Percentiles rank a stretch among this genome's conserved stretches.
These are phyloP conservation scores for Porites rus DNA, from an alignment of 92 coral and sea anemone species.

Conservation along the genomic window DNA sequence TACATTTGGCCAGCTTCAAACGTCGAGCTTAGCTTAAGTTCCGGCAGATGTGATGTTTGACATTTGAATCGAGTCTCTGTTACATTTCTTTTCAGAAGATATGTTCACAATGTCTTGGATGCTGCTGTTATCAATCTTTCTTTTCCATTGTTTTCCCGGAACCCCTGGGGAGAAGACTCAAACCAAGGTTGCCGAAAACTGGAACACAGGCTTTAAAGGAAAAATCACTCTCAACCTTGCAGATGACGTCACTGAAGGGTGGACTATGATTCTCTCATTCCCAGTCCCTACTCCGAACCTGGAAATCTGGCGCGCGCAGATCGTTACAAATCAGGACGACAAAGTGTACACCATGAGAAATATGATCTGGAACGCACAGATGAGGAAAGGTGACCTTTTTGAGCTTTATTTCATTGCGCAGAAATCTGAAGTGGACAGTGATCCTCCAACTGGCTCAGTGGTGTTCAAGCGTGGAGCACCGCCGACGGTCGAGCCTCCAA, in stretches of 20 bases:
- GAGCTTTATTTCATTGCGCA: constrained; percentile 7
- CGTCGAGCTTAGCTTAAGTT: no score
- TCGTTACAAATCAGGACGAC: constrained; percentile 23
- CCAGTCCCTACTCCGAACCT: constrained; percentile 36
- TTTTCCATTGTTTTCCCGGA: not conserved
- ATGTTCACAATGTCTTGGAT: constrained; percentile 5
- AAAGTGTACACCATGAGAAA: constrained; percentile 30
- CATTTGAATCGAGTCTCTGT: not conserved
- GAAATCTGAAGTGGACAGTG: constrained; percentile 8
- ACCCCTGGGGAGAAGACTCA: constrained; percentile 9
- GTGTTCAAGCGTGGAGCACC: constrained; percentile 37
- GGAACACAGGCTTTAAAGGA: constrained; percentile 38
- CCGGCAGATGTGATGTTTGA: not conserved
- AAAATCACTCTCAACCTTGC: not conserved
- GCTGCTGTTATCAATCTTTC: not conserved
- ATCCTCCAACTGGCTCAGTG: constrained; percentile 13
- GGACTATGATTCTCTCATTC: constrained; percentile 47
- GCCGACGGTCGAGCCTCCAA: constrained; percentile 39
- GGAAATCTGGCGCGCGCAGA: constrained; percentile 44
- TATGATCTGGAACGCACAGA: constrained; percentile 55
- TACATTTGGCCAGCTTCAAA: no score
- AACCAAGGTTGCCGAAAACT: constrained; percentile 13
- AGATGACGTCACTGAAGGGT: constrained; percentile 45
- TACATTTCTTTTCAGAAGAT: not conserved
- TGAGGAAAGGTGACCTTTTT: constrained; percentile 1